Evolutionary conservation across 2,888 invertebrate species (phyloP), one percentile per base, ranked within the genome.

Genomic region (Drosophila basisetae): DNA sequence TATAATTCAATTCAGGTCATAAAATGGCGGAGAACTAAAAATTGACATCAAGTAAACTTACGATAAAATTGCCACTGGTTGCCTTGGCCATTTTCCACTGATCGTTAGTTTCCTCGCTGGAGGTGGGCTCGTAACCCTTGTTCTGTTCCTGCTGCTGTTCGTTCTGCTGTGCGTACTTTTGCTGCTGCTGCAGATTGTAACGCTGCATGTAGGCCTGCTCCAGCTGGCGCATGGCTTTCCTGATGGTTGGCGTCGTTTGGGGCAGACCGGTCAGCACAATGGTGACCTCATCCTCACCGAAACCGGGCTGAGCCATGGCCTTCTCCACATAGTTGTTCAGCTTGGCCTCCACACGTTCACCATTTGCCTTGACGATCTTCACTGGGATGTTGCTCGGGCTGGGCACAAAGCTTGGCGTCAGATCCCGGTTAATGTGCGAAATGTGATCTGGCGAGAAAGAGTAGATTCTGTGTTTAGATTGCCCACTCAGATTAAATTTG

Each of bases 231-330:
- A 89, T 82, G 59, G 92, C 91, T 74, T 92, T 92, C 65, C 76
- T 80, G 13, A 80, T 77, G 50, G 89, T 80, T 35, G 83, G 80
- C 5, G 83, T 66, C 31, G 58, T 82, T 59, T 91, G 83, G 58
- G 91, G 85, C 67, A 93, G 68, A 35, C 92, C 93, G 31, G 93
- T 92, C n/a, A 92, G 76, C 39, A 91, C 87, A 71, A 92, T 82
- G 68, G 93, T 92, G 4, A 92, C 89, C 76, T 93, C 93, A 54
- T 92, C 89, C 56, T 84, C 73, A 37, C 82, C 91, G 53, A 93
- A 87, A 9, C 84, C 73, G 43, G 66, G 28, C 68, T 67, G 70
- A 30, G 71, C 53, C 53, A 62, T 68, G 5, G 86, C 86, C 69
- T 76, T 88, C 58, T 80, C 61, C 28, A 86, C 86, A 43, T 77